phyloP scores from a whole-genome alignment of 2,797 vertebrate genomes.

The Tragopan temminckii region DNA sequence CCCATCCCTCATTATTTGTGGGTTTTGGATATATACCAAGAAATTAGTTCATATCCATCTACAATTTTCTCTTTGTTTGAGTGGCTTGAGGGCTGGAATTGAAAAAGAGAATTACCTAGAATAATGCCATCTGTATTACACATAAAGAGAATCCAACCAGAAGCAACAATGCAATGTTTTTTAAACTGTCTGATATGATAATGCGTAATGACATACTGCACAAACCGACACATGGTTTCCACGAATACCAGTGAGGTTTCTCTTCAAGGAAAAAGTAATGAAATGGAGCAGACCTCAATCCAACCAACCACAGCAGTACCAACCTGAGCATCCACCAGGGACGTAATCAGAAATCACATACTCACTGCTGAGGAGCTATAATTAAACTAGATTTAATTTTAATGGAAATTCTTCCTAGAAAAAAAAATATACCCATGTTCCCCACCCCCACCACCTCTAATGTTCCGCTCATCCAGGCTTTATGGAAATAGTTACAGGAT shows the following conservation, averaged over 20 bases:
- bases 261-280: slow-evolving; percentile 80
- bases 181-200: slow-evolving; percentile 55
- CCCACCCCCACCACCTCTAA: slow-evolving; percentile 49
- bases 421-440: slow-evolving; percentile 55
- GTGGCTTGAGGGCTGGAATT: slow-evolving; percentile 58
- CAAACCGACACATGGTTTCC: slow-evolving; percentile 50
- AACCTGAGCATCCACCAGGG: slow-evolving; percentile 78
- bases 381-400: slow-evolving; percentile 87
- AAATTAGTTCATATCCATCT: slow-evolving; percentile 56
- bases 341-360: slow-evolving; percentile 85
- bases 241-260: slow-evolving; percentile 75
- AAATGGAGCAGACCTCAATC: slow-evolving; percentile 82
- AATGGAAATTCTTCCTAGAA: slow-evolving; percentile 83
- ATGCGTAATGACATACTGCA: slow-evolving; percentile 56
- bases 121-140: slow-evolving; percentile 52
- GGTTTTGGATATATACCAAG: slow-evolving; percentile 63
- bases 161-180: slow-evolving; percentile 65
- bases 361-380: slow-evolving; percentile 82
- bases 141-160: slow-evolving; percentile 52
- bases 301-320: slow-evolving; percentile 80
- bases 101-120: slow-evolving; percentile 55
- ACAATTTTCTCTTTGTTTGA: slow-evolving; percentile 58
- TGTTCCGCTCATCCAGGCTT: slow-evolving; percentile 73
- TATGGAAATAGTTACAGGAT: slow-evolving; percentile 80
- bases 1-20: slow-evolving; percentile 63